Base-by-base conservation (phyloP, 2,888 invertebrate genomes). In the Danaus chrysippus region DNA sequence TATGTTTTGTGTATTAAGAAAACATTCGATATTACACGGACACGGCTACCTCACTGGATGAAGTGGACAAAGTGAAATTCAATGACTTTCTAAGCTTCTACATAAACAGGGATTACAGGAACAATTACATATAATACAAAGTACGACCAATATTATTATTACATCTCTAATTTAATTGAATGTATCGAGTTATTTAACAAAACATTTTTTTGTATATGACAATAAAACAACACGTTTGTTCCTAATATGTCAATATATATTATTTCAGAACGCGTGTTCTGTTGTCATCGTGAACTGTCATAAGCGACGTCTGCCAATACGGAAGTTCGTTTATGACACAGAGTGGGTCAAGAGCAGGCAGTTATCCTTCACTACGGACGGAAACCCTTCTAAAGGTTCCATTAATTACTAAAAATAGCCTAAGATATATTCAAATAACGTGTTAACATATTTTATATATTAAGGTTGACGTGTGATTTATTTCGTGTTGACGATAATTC, bases 1-100 rank as follows among this genome's bases (percentile, higher is more conserved):
- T 81, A 78, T 84, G 83, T 80, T 80, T 86, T 84, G 81, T 87
- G 76, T 83, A 82, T 81, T 81, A 76, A 80, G 77, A 81, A 81
- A 79, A 71, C 71, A 71, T 70, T 72, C 76, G 75, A 82, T 84
- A 84, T 77, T 84, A 75, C 74, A 73, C 63, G 61, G 41, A 63
- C 42, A 57, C 46, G 17, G 41, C 42, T 58, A 17, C 19, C 44
- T 12, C 43, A 59, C 56, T 52, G 43, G 42, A 46, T 46, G 46
- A n/a, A n/a, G n/a, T 15, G n/a, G 46, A 17, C 17, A 10, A 49
- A 34, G 23, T 34, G 23, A 8, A 34, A 34, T 34, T 34, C 23
- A 5, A 34, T 34, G 23, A 34, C 23, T 34, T 34, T 34, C 3
- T 34, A 34, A 5, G 23, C 23, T 34, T 34, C 23, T 34, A 34